These are phyloP conservation scores for Stictonetta naevosa DNA, from an alignment of 2,113 vertebrate species.

Conservation along the genomic window DNA sequence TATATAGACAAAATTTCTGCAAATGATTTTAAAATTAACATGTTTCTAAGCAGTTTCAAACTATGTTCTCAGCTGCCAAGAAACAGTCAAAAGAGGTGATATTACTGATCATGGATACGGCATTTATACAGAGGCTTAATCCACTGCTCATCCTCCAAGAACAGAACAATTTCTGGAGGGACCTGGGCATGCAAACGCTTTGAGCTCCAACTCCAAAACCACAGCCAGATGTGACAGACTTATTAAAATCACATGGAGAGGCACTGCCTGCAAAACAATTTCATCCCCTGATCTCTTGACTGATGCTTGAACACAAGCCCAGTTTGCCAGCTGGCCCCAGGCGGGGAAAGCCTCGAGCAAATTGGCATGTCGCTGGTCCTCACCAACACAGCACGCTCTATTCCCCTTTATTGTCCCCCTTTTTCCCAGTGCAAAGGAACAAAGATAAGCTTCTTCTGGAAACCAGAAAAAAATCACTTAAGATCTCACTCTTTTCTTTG, in stretches of 20 bases:
- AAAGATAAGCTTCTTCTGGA: rapidly evolving
- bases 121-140: neutral
- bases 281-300: neutral
- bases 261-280: slow-evolving; percentile 28
- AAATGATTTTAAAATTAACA: neutral
- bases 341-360: neutral
- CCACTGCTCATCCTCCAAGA: neutral
- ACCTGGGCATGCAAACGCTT: neutral
- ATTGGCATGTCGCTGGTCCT: rapidly evolving
- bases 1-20: neutral
- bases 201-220: neutral
- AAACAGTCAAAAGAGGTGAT: neutral
- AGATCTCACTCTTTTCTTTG: neutral
- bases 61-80: neutral
- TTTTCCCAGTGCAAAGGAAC: neutral
- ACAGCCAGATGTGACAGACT: neutral
- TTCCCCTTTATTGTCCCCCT: rapidly evolving
- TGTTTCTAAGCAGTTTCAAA: neutral
- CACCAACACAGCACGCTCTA: rapidly evolving
- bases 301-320: neutral
- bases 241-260: neutral
- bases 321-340: neutral
- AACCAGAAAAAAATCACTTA: neutral
- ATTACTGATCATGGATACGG: neutral
- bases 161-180: neutral